These are phyloP conservation scores for Drosophila elegans DNA, from an alignment of 1,140 invertebrate genomes.

Conservation along the genomic window DNA sequence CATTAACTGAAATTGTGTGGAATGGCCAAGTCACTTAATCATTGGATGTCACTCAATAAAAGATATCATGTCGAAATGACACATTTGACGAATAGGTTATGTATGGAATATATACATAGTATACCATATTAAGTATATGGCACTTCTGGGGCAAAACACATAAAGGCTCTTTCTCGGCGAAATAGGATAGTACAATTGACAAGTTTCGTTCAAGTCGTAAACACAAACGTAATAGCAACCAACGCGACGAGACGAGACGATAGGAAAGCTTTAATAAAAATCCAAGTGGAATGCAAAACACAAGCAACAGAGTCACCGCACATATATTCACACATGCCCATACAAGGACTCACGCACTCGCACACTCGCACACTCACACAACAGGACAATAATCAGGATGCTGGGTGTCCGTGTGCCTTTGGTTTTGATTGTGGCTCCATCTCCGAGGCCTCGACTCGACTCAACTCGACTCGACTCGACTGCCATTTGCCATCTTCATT, in stretches of 20 bases:
- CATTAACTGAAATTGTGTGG: conserved; percentile 10
- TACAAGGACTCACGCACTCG: conserved; percentile 1
- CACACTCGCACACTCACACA: conserved; percentile 8
- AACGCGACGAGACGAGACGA: conserved; percentile 16
- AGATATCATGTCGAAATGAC: conserved; percentile 4
- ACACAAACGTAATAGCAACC: conserved; percentile 34
- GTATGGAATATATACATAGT: background rate
- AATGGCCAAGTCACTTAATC: conserved; percentile 10
- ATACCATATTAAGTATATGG: conserved; percentile 1
- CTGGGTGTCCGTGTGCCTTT: conserved; percentile 10
- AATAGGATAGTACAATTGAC: conserved; percentile 36
- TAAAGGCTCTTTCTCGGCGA: conserved; percentile 18
- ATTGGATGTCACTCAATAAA: conserved; percentile 32
- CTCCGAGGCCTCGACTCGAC: conserved; percentile 21
- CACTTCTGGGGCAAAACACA: conserved; percentile 31
- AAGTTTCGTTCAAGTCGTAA: conserved; percentile 70
- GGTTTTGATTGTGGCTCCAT: conserved; percentile 40
- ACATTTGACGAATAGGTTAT: background rate
- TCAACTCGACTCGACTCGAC: too few relatives aligned
- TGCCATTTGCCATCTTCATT: conserved; percentile 71
- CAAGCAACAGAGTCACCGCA: conserved; percentile 22
- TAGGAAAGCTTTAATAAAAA: conserved; percentile 58
- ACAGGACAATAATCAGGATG: conserved; percentile 33
- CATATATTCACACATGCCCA: conserved; percentile 1
- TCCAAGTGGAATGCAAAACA: conserved; percentile 60